Percentiles rank a stretch among this genome's conserved stretches.
Conservation (phyloP, 2,888 invertebrate species). For the Molanna angustata region DNA sequence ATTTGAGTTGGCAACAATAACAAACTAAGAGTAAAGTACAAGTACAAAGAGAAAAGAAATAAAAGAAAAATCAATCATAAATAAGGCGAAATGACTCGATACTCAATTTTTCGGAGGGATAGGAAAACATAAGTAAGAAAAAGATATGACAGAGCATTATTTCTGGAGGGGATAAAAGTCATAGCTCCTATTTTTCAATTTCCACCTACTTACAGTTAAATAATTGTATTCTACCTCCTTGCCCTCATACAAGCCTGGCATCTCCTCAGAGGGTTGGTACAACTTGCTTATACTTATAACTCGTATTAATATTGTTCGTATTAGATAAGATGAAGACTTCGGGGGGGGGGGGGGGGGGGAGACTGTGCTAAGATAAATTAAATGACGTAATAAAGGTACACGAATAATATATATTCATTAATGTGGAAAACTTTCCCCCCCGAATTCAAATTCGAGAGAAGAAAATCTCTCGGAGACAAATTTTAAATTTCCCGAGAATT, state of each 20-base stretch:
- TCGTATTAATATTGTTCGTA: slow-evolving; percentile 30
- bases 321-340: slow-evolving; percentile 26
- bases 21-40: neutral
- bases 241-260: neutral
- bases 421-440: too few species aligned
- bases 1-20: too few species aligned
- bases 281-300: slow-evolving; percentile 20
- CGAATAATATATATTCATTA: too few species aligned
- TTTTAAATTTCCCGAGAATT: too few species aligned
- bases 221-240: slow-evolving; percentile 28
- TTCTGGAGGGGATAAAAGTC: slow-evolving; percentile 30
- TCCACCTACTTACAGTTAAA: slow-evolving; percentile 32
- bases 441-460: too few species aligned
- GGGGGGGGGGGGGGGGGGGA: too few species aligned
- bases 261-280: neutral
- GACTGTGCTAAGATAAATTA: too few species aligned
- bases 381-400: slow-evolving; percentile 1
- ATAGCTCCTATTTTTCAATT: slow-evolving; percentile 33
- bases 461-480: too few species aligned
- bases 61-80: slow-evolving; percentile 14
- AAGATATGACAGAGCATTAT: slow-evolving; percentile 21
- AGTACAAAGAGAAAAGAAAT: neutral
- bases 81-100: slow-evolving; percentile 8
- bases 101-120: slow-evolving; percentile 10
- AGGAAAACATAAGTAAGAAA: slow-evolving; percentile 12